Base-by-base conservation (phyloP, 2,797 vertebrate genomes). In the Gambelia wislizenii region DNA sequence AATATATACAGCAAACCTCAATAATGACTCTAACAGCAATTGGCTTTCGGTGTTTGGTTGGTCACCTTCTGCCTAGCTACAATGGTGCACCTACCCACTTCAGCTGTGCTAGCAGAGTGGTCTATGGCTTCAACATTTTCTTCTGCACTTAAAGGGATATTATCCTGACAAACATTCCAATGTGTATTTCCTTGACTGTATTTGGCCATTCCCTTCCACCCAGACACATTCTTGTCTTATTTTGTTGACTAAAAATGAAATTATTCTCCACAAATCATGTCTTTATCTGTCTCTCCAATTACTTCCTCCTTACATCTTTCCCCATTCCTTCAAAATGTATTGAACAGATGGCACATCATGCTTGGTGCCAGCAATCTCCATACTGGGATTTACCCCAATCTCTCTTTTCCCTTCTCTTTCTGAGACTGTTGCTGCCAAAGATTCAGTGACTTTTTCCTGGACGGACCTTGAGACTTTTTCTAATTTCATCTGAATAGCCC, bases 221-320 rank as follows among this genome's bases (percentile, higher is more conserved):
- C 67, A 59, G 47, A 61, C 86, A 27, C 0, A 9, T 13, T 6
- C 0, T 0, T 1, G 2, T 74, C 6, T 82, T 20, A 30, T 82
- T 47, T 74, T 47, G 14, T 9, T 83, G 64, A 64, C 18, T 72
- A 74, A 61, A 18, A 44, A 86, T n/a, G 56, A 69, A 81, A n/a
- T 80, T 39, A 22, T 70, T 76, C 10, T 61, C 44, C 3, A 22
- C 18, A 61, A 52, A 6, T 87, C n/a, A 42, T n/a, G 13, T 5
- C 18, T 67, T 82, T 67, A n/a, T 52, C 67, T 22, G 49, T 72
- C 44, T n/a, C 88, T 52, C 70, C 76, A 85, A 2, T 52, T 89
- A 61, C 25, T 30, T 12, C 25, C 4, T 77, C 61, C 77, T 74
- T 87, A 88, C 85, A 33, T 78, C 52, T 20, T 44, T 1, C 39